Evolutionary conservation across 2,113 vertebrate genomes (phyloP), one percentile per base, ranked within the genome.

Genomic region (Oncorhynchus keta): DNA sequence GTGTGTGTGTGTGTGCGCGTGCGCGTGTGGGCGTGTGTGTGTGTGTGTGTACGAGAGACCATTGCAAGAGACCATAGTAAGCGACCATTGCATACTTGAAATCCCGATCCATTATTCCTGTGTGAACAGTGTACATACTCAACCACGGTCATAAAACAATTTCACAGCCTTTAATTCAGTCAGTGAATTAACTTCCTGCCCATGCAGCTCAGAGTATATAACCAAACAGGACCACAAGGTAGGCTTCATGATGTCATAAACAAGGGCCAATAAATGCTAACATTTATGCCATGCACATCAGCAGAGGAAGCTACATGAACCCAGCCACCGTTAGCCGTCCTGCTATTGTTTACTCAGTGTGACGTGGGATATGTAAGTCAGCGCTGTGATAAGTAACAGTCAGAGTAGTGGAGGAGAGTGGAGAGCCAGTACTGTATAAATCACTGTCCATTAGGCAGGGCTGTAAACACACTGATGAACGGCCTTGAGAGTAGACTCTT

Each of bases 391-490:
- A 91, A 93, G 91, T 89, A 91, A 89, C 39, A 76, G 82, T 83
- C 78, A 68, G 26, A 24, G 39, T 2, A 28, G 16, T n/a, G 74
- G 22, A 6, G 30, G n/a, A 83, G 85, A 30, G 84, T 84, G 84
- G 75, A 76, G 79, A 75, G 80, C 78, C 79, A 73, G 18, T 16
- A n/a, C 66, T 87, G 55, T 83, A 90, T 94, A 93, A 94, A 93
- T 93, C 92, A 91, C 83, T 75, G 84, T 90, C 89, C 89, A 93
- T 93, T 92, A 92, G 83, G 75, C 6, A 73, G 70, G 84, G 88
- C 88, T 86, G 91, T 92, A 92, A 91, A 91, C 80, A 82, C 77
- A 87, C 84, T 90, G 91, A 92, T 92, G 89, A 90, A 92, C 80
- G 88, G 86, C 87, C 35, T 87, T 79, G 64, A 55, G 78, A 76